Percentiles rank a stretch among this genome's conserved stretches.
Conservation (phyloP, 2,797 vertebrate species). For the Rhinichthys osculus region DNA sequence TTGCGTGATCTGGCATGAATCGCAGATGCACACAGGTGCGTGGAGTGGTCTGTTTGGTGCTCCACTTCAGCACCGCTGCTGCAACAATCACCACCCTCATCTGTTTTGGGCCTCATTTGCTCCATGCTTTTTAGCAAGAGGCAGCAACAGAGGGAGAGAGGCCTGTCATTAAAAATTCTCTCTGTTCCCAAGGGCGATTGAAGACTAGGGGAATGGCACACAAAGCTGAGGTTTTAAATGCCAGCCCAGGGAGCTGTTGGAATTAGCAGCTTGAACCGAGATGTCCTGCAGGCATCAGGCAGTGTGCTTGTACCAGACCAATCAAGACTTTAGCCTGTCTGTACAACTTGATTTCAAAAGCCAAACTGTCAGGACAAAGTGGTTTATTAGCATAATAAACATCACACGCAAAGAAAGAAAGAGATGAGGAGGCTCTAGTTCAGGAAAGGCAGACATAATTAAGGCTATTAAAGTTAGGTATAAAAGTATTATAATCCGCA, state of each 20-base stretch:
- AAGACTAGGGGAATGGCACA: constrained; percentile 66
- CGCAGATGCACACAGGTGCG: constrained; percentile 56
- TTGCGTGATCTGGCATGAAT: constrained; percentile 53
- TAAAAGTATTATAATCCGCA: neutral
- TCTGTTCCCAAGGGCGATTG: constrained; percentile 67
- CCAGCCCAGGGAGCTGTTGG: constrained; percentile 57
- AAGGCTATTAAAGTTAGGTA: neutral
- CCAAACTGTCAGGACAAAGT: neutral
- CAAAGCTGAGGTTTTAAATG: constrained; percentile 64
- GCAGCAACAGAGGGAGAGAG: constrained; percentile 25
- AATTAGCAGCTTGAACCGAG: constrained; percentile 47
- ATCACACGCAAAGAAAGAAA: neutral
- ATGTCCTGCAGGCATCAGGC: constrained; percentile 49
- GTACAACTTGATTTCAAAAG: constrained; percentile 29
- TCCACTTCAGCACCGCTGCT: constrained; percentile 51
- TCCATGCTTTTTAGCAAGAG: constrained; percentile 44
- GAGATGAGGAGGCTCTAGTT: neutral
- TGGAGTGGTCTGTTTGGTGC: constrained; percentile 60
- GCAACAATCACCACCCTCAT: constrained; percentile 49
- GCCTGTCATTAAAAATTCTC: constrained; percentile 73
- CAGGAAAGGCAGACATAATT: neutral
- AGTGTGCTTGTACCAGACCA: constrained; percentile 43
- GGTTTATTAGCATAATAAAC: neutral
- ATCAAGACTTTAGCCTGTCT: constrained; percentile 36
- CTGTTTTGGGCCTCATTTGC: constrained; percentile 57